phyloP scores from a whole-genome alignment of 2,113 vertebrate species.

The Hyla sarda region DNA sequence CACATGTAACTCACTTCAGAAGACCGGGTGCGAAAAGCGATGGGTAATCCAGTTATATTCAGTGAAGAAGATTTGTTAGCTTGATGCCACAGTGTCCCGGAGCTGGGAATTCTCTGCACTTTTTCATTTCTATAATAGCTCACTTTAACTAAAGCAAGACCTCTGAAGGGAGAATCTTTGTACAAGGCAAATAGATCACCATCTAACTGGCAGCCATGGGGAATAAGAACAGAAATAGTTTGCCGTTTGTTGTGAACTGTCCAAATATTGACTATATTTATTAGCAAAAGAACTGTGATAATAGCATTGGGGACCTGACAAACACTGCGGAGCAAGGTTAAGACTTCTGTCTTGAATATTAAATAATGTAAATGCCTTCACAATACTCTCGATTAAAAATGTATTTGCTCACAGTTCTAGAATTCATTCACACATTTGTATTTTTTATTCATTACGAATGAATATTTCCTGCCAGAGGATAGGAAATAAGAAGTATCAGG shows the following conservation, averaged over 20 bases:
- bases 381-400: conserved; percentile 24
- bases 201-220: background rate
- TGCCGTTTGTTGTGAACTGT: background rate
- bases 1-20: conserved; percentile 50
- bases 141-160: conserved; percentile 20
- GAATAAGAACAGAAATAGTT: background rate
- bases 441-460: background rate
- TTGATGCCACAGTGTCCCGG: conserved; percentile 48
- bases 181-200: background rate
- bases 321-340: conserved; percentile 53
- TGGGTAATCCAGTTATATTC: conserved; percentile 53
- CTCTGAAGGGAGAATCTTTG: background rate
- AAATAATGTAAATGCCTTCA: conserved; percentile 47
- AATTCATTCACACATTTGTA: background rate
- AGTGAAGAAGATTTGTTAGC: conserved; percentile 45
- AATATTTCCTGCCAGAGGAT: too few species aligned
- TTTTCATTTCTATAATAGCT: conserved; percentile 32
- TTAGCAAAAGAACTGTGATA: conserved; percentile 47
- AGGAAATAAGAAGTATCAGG: background rate
- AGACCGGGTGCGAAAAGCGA: conserved; percentile 28
- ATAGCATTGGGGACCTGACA: conserved; percentile 48
- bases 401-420: background rate
- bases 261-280: conserved; percentile 62
- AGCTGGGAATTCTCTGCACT: conserved; percentile 36
- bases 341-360: background rate